Base-by-base conservation (phyloP, 2,797 vertebrate species). In the Rhynchonycteris naso region DNA sequence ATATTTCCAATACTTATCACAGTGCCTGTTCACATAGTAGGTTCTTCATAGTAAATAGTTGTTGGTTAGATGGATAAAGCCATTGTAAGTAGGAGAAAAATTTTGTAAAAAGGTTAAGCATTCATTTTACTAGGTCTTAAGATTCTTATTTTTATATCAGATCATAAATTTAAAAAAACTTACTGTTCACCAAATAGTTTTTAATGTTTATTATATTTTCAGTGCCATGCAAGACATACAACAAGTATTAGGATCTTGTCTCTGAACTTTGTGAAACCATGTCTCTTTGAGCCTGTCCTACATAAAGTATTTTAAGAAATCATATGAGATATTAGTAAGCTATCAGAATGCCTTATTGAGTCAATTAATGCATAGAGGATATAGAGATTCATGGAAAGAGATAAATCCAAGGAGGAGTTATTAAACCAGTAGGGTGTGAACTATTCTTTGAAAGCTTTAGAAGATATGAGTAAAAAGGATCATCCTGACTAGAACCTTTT, bases 191-290 rank as follows among this genome's bases (percentile, higher is more conserved):
- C 66, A 79, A 68, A 14, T 72, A 65, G 35, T n/a, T 95, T 74
- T 89, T 56, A 79, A 74, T 83, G 21, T 86, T 96, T 38, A 43
- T 79, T 90, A 66, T 90, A 35, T 35, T 81, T 9, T 93, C 35
- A 47, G 15, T 86, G n/a, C 30, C 75, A 0, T 30, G 9, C 26
- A 84, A 74, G 52, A 87, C 15, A 1, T 61, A 26, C 15, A 80
- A 15, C 8, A 74, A 47, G 5, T 21, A 18, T 78, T 82, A 86
- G 21, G 47, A 52, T 68, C 58, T n/a, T 66, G 30, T 38, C 18
- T 89, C 79, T 68, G 59, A 90, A 80, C 33, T 88, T 91, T 15
- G 22, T 84, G 78, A 88, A 95, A 63, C 7, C 24, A 38, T 22
- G 38, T 68, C 74, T 95, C 24, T 91, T 28, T 47, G 35, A 65